Percentiles rank a stretch among this genome's conserved stretches.
phyloP scores from a whole-genome alignment of 2,888 invertebrate species.

The Acleris holmiana region DNA sequence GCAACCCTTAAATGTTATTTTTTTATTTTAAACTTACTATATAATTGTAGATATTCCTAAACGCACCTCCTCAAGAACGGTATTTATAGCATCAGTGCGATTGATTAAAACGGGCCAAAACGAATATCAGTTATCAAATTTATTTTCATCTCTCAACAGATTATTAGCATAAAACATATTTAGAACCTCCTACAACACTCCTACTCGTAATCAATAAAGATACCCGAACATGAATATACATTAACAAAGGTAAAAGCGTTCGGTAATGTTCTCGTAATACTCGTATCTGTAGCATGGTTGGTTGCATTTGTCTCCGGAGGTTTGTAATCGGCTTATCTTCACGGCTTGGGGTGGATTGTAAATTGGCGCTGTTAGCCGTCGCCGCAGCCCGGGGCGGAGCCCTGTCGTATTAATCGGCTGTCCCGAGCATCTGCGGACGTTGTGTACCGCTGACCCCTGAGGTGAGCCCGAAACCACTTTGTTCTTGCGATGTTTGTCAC shows the following conservation, averaged over 20 bases:
- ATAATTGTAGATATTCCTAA: no score
- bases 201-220: constrained; percentile 32
- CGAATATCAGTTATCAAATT: constrained; percentile 12
- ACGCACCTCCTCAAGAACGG: no score
- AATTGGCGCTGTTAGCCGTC: constrained; percentile 66
- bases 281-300: constrained; percentile 42
- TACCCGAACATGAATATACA: constrained; percentile 30
- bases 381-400: constrained; percentile 65
- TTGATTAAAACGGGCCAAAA: not conserved
- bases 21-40: no score
- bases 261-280: constrained; percentile 45
- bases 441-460: constrained; percentile 76
- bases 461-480: constrained; percentile 53
- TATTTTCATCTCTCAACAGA: constrained; percentile 18
- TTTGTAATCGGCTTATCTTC: constrained; percentile 58
- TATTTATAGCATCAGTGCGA: not conserved
- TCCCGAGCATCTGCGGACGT: constrained; percentile 78
- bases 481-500: constrained; percentile 55
- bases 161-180: constrained; percentile 35
- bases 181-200: constrained; percentile 30
- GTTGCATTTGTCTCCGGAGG: constrained; percentile 61
- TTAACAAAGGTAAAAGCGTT: constrained; percentile 12
- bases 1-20: no score
- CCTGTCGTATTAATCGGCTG: constrained; percentile 82
- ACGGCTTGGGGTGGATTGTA: constrained; percentile 49